Evolutionary conservation across 1,140 invertebrate genomes (phyloP).

Genomic region (Drosophila neocordata): DNA sequence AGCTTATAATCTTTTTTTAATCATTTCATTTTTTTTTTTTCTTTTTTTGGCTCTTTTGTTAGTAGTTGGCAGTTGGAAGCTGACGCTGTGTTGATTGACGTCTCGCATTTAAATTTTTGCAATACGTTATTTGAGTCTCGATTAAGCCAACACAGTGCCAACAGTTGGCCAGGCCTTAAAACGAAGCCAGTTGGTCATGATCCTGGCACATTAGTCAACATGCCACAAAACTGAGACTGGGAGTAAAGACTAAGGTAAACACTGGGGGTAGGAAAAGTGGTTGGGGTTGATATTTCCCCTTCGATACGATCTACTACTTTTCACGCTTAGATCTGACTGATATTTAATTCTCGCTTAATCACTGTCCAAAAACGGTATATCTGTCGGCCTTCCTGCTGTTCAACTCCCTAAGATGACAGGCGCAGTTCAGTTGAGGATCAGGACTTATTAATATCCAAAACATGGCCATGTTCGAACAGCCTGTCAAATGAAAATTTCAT

Average conservation of each 20-base stretch:
- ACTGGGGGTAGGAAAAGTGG: background rate
- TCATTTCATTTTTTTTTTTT: slow-evolving; percentile 64
- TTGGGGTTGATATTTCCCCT: background rate
- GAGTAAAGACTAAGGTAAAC: background rate
- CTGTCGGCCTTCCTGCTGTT: slow-evolving; percentile 60
- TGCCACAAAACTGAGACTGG: background rate
- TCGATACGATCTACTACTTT: slow-evolving; percentile 47
- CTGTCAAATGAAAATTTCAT: slow-evolving; percentile 79
- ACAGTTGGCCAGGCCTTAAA: slow-evolving; percentile 6
- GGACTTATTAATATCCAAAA: slow-evolving; percentile 68
- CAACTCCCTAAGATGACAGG: slow-evolving; percentile 70
- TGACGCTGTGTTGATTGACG: slow-evolving; percentile 76
- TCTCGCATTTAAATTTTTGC: slow-evolving; percentile 44
- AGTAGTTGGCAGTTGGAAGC: slow-evolving; percentile 70
- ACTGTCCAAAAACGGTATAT: slow-evolving; percentile 58
- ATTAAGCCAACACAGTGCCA: slow-evolving; percentile 30
- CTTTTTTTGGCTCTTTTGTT: slow-evolving; percentile 50
- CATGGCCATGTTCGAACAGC: slow-evolving; percentile 32
- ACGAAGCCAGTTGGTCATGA: slow-evolving; percentile 53
- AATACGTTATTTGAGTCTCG: background rate
- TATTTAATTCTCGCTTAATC: slow-evolving; percentile 82
- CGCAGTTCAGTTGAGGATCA: slow-evolving; percentile 48
- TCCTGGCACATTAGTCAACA: slow-evolving; percentile 66
- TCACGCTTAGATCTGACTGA: slow-evolving; percentile 62
- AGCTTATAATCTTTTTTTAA: slow-evolving; percentile 76